Conservation (phyloP, 1,140 invertebrate genomes). For the Propsilocerus akamusi region DNA sequence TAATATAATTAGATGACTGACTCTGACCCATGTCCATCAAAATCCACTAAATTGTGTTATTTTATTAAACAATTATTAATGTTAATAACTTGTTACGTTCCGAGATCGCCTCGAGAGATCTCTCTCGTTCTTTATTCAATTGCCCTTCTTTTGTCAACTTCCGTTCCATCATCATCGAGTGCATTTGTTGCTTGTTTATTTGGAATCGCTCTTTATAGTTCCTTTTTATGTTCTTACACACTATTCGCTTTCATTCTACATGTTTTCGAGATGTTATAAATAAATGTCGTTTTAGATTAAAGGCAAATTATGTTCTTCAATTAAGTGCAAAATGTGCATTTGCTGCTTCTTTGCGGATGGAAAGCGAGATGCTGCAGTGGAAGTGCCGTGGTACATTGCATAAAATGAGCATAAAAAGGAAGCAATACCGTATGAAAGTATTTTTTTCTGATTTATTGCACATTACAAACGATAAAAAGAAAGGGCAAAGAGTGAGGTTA, state of each 20-base stretch:
- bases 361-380: background rate
- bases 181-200: no score
- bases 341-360: background rate
- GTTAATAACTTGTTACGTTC: background rate
- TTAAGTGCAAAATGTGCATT: background rate
- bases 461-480: background rate
- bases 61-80: background rate
- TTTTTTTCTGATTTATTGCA: background rate
- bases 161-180: no score
- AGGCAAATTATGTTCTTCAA: slow-evolving; percentile 1
- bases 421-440: background rate
- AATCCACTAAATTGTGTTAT: background rate
- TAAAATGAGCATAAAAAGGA: background rate
- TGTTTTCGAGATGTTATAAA: background rate
- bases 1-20: slow-evolving; percentile 2
- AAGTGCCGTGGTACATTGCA: background rate
- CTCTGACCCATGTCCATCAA: background rate
- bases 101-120: background rate
- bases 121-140: background rate
- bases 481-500: background rate
- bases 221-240: background rate
- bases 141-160: background rate
- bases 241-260: no score
- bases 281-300: slow-evolving; percentile 3
- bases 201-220: background rate